phyloP scores from a whole-genome alignment of 1,140 invertebrate species.

The Nilaparvata lugens region DNA sequence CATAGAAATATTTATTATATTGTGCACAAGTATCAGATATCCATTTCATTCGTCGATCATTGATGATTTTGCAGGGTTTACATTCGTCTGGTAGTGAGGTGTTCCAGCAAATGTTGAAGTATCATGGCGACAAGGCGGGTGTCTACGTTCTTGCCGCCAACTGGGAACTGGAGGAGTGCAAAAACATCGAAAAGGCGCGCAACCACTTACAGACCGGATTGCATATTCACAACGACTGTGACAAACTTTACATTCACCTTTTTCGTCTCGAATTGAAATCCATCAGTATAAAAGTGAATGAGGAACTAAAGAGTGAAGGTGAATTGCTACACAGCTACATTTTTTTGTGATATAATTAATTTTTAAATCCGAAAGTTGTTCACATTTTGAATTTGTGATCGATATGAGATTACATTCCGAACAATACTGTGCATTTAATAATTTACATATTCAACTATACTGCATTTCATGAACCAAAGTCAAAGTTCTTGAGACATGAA shows the following conservation, averaged over 20 bases:
- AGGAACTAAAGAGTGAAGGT: conserved; percentile 20
- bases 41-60: too few relatives aligned
- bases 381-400: too few relatives aligned
- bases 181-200: conserved; percentile 53
- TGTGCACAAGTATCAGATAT: too few relatives aligned
- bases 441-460: too few relatives aligned
- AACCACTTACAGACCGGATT: conserved; percentile 55
- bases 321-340: too few relatives aligned
- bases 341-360: too few relatives aligned
- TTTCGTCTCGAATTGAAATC: conserved; percentile 34
- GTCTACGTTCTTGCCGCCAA: conserved; percentile 62
- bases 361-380: too few relatives aligned
- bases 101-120: conserved; percentile 46
- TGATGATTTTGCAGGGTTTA: conserved; percentile 30
- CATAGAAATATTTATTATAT: too few relatives aligned
- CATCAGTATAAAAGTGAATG: conserved; percentile 17
- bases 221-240: conserved; percentile 51
- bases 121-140: conserved; percentile 60
- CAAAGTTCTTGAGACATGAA: too few relatives aligned
- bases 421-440: too few relatives aligned
- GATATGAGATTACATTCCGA: too few relatives aligned
- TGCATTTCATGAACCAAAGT: too few relatives aligned
- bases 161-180: conserved; percentile 61
- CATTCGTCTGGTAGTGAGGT: conserved; percentile 38
- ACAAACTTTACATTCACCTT: conserved; percentile 47